Base-by-base conservation (phyloP, 2,888 invertebrate species). In the Panopea generosa region DNA sequence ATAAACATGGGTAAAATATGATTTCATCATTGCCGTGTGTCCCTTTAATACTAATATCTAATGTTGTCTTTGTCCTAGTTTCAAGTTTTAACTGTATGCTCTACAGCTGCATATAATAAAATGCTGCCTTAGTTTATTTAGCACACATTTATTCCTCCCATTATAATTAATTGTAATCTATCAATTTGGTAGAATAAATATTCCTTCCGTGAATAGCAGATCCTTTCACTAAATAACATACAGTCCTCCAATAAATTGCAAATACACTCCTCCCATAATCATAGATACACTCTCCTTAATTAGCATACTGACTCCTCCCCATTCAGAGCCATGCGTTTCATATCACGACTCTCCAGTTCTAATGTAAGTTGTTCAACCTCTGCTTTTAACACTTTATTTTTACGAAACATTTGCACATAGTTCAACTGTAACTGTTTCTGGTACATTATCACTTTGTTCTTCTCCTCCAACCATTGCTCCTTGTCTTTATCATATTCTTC, bases 391-490 rank as follows among this genome's bases (percentile, higher is more conserved):
- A 95, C 95, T 76, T 95, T 94, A 85, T 96, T 95, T 88, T 96
- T 94, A 86, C 96, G 95, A 90, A 95, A 96, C 96, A 97, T 97
- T 89, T 96, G 96, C 11, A 97, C 96, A 89, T 97, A 97, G 92
- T 96, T 97, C 89, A 96, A 94, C 91, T 97, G 97, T 90, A 97
- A 93, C 90, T 96, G 96, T 86, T 96, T 95, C 94, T 97, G 97
- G 93, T 97, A 97, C 91, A 95, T 94, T 61, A 97, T 93, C 0
- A 97, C 93, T 91, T 96, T 96, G 89, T 96, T 96, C 89, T 97
- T 97, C 89, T 97, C 97, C 79, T 96, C 96, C 0, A 95, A 95
- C 97, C 97, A 97, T 86, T 95, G 95, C 82, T 95, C 93, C 86
- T 95, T 94, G 92, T 97, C 97, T 83, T 94, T 94, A 87, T 96